phyloP scores from a whole-genome alignment of 2,888 invertebrate species.

The Drosophila neoperkinsi region DNA sequence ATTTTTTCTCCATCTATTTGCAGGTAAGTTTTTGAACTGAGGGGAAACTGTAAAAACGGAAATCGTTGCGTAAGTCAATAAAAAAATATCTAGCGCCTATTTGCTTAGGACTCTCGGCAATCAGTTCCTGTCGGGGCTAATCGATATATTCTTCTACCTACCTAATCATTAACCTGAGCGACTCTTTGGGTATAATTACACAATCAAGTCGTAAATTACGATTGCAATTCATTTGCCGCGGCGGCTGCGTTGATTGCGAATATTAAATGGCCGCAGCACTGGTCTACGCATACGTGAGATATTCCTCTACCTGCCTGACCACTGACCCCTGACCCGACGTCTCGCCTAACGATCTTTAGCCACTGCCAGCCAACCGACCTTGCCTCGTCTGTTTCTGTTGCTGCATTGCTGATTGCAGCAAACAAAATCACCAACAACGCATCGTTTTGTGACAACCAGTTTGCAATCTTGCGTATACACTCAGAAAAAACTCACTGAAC shows the following conservation, averaged over 20 bases:
- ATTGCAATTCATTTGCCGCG: conserved; percentile 65
- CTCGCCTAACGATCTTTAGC: conserved; percentile 82
- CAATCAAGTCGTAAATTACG: conserved; percentile 29
- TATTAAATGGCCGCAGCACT: conserved; percentile 38
- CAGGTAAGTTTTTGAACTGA: conserved; percentile 64
- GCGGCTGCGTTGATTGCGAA: conserved; percentile 59
- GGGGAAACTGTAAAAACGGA: conserved; percentile 44
- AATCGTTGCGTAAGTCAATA: conserved; percentile 76
- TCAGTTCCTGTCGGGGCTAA: conserved; percentile 52
- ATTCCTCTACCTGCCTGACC: conserved; percentile 29
- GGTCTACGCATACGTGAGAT: conserved; percentile 43
- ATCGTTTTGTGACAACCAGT: conserved; percentile 31
- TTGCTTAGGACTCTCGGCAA: conserved; percentile 64
- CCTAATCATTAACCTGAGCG: conserved; percentile 58
- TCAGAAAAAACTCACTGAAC: neutral
- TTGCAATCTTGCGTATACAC: conserved; percentile 30
- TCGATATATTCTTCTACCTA: conserved; percentile 24
- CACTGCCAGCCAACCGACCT: conserved; percentile 42
- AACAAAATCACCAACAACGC: conserved; percentile 2
- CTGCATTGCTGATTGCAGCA: conserved; percentile 32
- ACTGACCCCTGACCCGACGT: conserved; percentile 44
- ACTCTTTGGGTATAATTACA: conserved; percentile 29
- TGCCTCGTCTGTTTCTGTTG: conserved; percentile 23
- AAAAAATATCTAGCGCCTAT: conserved; percentile 46
- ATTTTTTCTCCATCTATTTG: conserved; percentile 41